Base-by-base conservation (phyloP, 2,888 invertebrate species). In the Tromatobia lineatoria region DNA sequence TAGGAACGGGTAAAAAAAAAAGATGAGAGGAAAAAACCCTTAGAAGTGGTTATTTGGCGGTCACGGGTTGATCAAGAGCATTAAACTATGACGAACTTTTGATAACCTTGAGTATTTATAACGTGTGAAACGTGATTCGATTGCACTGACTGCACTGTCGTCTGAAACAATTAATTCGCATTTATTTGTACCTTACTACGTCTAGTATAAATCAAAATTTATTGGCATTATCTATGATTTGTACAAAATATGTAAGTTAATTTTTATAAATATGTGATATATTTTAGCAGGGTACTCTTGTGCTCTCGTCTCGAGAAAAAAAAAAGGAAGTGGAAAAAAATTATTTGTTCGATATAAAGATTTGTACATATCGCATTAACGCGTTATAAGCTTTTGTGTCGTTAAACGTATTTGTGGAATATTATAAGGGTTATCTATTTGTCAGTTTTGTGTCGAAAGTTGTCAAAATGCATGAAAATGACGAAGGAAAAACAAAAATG, bases 191-290 rank as follows among this genome's bases (percentile, higher is more conserved):
- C 74, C 1, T 67, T 70, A 69, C 38, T 20, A 47, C 52, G 42
- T 57, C 34, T 70, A 47, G 59, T 79, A 75, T 57, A 61, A 83
- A 83, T 83, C 83, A 83, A 83, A 83, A 75, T 80, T 38, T 80
- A 83, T 71, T 34, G 76, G 76, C 80, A 80, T 83, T 80, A 73
- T 73, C 75, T 83, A 83, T 83, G 66, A 82, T 84, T 82, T 86
- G 76, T 82, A 81, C 78, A 79, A 83, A 79, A 76, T 79, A 82
- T 76, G 54, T 86, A 82, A 84, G 75, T 82, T 82, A 70, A 83
- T 79, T 82, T 71, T 80, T 74, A 54, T 77, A 71, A 80, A 79
- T 74, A 84, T 82, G 85, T 84, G 81, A 86, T 86, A 82, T 80
- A 84, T 76, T 82, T 86, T 80, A 25, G 50, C 77, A 67, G 79